Percentiles rank a stretch among this genome's conserved stretches.
Conservation (phyloP, 2,888 invertebrate species). For the Gonocerus acuteangulatus region DNA sequence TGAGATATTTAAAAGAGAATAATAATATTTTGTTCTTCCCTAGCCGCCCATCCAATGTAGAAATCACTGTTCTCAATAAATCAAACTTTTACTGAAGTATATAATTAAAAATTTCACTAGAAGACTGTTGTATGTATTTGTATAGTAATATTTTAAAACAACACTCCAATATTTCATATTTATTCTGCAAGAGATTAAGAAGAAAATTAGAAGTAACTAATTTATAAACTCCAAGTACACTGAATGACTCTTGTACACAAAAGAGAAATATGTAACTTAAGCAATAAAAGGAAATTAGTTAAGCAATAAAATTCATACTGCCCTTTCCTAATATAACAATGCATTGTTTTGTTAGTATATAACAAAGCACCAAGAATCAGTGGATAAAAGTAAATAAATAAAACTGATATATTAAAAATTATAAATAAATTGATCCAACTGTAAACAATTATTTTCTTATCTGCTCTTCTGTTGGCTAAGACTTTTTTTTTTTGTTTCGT, state of each 20-base stretch:
- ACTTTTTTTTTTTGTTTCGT: no score
- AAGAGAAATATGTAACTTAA: conserved; percentile 13
- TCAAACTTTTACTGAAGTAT: conserved; percentile 10
- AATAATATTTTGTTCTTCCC: conserved; percentile 9
- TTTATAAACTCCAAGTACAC: conserved; percentile 2
- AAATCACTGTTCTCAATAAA: conserved; percentile 12
- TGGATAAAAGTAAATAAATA: no score
- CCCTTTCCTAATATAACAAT: no score
- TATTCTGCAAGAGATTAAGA: not conserved
- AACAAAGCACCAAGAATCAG: no score
- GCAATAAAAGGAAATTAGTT: conserved; percentile 11
- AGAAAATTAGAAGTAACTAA: not conserved
- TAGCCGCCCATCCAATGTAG: conserved; percentile 1
- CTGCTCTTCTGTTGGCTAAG: no score
- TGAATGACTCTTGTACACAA: conserved; percentile 1
- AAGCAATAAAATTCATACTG: no score
- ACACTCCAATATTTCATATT: not conserved
- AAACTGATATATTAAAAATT: no score
- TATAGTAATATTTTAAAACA: conserved; percentile 13
- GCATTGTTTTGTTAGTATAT: no score
- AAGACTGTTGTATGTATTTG: conserved; percentile 18
- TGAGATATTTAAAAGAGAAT: not conserved
- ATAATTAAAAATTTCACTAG: conserved; percentile 12
- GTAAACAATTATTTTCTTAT: no score
- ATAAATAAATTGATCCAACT: no score